Base-by-base conservation (phyloP, 1,140 invertebrate species). In the Mya arenaria region DNA sequence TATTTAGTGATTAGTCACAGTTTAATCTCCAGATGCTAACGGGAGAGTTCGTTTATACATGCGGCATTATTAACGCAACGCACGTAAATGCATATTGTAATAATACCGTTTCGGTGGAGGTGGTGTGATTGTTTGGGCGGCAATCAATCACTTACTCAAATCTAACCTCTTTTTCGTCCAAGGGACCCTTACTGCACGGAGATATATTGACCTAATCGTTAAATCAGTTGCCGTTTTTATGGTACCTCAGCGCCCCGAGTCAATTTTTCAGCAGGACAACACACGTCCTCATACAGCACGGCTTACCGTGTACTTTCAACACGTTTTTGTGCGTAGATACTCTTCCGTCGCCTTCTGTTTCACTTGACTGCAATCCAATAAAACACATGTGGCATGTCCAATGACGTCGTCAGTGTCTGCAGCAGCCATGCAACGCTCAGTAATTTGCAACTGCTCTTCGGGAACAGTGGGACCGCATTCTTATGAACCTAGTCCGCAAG, bases 211-310 rank as follows among this genome's bases (percentile, higher is more conserved):
- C 72, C 19, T 48, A 6, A 30, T 77, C n/a, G 19, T 74, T 19
- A 10, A 36, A 36, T 34, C 52, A 30, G 52, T 60, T 23, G 15
- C 62, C 39, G 34, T 74, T 19, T 37, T 4, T 1, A 55, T 56
- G 23, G 4, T 74, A 19, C 30, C 0, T 1, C 71, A 34, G 58
- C 25, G 23, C 25, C 5, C n/a, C 8, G n/a, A 36, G n/a, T 8
- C 37, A 2, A 39, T 77, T 3, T 77, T 30, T 2, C 36, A 65
- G 28, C 60, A 77, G 8, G 73, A 65, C 60, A 65, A 77, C 34
- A 32, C 23, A 39, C 34, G 0, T n/a, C 30, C 56, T 25, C 32
- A 39, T 23, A 37, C 44, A 41, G 55, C 30, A 62, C 36, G 4
- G n/a, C 32, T 41, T 30, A 63, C 73, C 13, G 48, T 3, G 36